A percentile compares a stretch with the other conserved stretches of the same genome.
These are phyloP conservation scores for Lathronympha strigana DNA, from an alignment of 2,888 invertebrate species.

Conservation along the genomic window DNA sequence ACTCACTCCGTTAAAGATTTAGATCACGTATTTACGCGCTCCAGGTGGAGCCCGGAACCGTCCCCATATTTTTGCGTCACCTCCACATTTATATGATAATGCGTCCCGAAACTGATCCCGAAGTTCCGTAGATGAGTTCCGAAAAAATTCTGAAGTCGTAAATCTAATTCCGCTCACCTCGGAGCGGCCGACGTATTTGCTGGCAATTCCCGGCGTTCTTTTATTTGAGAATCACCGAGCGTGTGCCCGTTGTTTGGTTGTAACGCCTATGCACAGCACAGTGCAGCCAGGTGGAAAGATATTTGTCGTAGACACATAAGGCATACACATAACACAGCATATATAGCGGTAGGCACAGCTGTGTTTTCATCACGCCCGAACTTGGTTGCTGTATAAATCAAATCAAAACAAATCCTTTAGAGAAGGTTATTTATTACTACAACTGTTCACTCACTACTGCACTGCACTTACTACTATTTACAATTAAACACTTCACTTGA, in stretches of 20 bases:
- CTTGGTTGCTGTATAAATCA: too few relatives aligned
- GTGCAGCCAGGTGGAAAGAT: neutral
- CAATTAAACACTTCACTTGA: too few relatives aligned
- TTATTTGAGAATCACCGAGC: constrained; percentile 39
- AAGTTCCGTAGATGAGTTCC: constrained; percentile 71
- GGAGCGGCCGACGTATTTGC: constrained; percentile 60
- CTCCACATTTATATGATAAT: constrained; percentile 61
- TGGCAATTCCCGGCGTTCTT: constrained; percentile 54
- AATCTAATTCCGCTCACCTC: constrained; percentile 77
- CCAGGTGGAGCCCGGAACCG: constrained; percentile 47
- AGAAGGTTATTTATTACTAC: too few relatives aligned
- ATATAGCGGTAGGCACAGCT: too few relatives aligned
- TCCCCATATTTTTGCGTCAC: constrained; percentile 79
- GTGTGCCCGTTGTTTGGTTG: constrained; percentile 16
- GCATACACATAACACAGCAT: neutral
- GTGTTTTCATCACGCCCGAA: too few relatives aligned
- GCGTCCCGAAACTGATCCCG: constrained; percentile 68
- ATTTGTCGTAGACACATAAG: neutral
- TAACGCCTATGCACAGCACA: constrained; percentile 7
- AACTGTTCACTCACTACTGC: too few relatives aligned
- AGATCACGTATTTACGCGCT: constrained; percentile 41
- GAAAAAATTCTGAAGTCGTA: constrained; percentile 77
- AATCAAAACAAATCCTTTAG: too few relatives aligned
- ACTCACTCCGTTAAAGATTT: constrained; percentile 31
- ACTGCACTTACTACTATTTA: too few relatives aligned